A percentile compares a stretch with the other conserved stretches of the same genome.
Evolutionary conservation across 2,888 invertebrate species (phyloP).

Genomic region (Melieria crassipennis): DNA sequence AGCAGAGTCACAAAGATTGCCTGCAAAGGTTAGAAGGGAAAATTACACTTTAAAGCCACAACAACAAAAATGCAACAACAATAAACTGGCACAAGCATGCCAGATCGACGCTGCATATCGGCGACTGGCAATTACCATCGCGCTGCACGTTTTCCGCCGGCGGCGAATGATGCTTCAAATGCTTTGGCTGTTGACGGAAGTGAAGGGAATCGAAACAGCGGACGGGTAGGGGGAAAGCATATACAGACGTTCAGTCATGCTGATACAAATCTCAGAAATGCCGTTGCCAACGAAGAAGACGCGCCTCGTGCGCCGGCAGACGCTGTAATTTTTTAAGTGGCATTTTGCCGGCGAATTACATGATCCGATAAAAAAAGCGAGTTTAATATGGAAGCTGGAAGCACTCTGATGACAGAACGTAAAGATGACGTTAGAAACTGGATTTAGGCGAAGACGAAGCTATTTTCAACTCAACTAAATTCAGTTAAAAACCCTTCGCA

Average conservation of each 20-base stretch:
- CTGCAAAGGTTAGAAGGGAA: slow-evolving; percentile 57
- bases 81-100: too few relatives aligned
- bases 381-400: too few relatives aligned
- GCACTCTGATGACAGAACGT: too few relatives aligned
- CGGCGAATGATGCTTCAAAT: slow-evolving; percentile 19
- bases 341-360: slow-evolving; percentile 5
- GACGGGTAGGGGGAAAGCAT: neutral
- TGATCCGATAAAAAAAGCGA: neutral
- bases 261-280: slow-evolving; percentile 15
- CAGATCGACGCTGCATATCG: too few relatives aligned
- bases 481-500: too few relatives aligned
- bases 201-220: neutral
- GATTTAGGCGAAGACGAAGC: too few relatives aligned
- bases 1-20: slow-evolving; percentile 64
- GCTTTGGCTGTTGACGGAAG: neutral
- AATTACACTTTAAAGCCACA: neutral
- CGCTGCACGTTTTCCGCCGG: slow-evolving; percentile 48
- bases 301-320: neutral
- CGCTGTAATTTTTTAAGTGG: slow-evolving; percentile 9
- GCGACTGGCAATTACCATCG: slow-evolving; percentile 42
- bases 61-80: too few relatives aligned
- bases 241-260: slow-evolving; percentile 47
- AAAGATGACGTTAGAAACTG: too few relatives aligned
- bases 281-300: neutral
- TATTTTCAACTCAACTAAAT: too few relatives aligned